A percentile compares a stretch with the other conserved stretches of the same genome.
These are phyloP conservation scores for Trissolcus japonicus DNA, from an alignment of 2,888 invertebrate genomes.

Conservation along the genomic window DNA sequence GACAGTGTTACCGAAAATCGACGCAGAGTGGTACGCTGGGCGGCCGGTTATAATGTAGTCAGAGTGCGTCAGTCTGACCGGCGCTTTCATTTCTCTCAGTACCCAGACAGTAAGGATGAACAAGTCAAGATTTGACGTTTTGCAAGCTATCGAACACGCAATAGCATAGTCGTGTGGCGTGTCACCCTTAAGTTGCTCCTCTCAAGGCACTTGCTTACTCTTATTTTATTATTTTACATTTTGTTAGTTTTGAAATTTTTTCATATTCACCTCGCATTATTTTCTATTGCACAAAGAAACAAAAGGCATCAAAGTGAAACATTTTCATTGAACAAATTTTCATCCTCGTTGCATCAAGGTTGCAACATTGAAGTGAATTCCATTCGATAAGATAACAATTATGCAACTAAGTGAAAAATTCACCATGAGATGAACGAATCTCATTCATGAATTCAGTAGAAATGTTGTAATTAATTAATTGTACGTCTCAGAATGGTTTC, in stretches of 20 bases:
- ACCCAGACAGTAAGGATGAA: slow-evolving; percentile 73
- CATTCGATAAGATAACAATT: no score
- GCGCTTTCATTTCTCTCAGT: slow-evolving; percentile 75
- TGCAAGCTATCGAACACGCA: slow-evolving; percentile 50
- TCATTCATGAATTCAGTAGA: no score
- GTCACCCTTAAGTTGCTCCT: slow-evolving; percentile 42
- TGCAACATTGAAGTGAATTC: no score
- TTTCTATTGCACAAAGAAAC: neutral
- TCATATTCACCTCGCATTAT: neutral
- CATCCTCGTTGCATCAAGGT: no score
- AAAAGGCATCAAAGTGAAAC: no score
- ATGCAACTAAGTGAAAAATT: no score
- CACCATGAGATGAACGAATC: no score
- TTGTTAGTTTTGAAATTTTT: slow-evolving; percentile 2
- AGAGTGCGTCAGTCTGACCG: slow-evolving; percentile 75
- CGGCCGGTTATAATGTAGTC: slow-evolving; percentile 76
- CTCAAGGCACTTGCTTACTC: slow-evolving; percentile 35
- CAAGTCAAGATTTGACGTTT: slow-evolving; percentile 58
- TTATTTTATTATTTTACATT: slow-evolving; percentile 45
- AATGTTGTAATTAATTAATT: no score
- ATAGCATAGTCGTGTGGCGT: slow-evolving; percentile 51
- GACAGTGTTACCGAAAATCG: slow-evolving; percentile 65
- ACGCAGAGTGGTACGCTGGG: slow-evolving; percentile 72
- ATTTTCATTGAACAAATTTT: no score
- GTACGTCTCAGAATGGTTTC: no score